Evolutionary conservation across 2,888 invertebrate genomes (phyloP).

Genomic region (Cerastis rubricosa): DNA sequence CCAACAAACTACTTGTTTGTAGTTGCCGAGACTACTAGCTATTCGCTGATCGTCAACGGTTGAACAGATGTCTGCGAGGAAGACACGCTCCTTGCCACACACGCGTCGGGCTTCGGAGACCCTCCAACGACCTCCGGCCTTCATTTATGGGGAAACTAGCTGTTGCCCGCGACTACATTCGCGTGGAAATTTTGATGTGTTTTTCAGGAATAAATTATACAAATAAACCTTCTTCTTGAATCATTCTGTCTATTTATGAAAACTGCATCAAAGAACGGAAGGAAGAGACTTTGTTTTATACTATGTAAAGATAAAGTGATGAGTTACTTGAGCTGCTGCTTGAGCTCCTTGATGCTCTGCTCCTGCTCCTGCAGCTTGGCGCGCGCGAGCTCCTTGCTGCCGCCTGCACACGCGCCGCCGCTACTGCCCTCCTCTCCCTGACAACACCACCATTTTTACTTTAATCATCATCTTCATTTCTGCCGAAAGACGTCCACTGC

Average conservation of each 20-base stretch:
- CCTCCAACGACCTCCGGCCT: background rate
- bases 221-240: too few species aligned
- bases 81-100: background rate
- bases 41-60: background rate
- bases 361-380: constrained; percentile 91
- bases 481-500: too few species aligned
- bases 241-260: too few species aligned
- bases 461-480: too few species aligned
- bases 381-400: constrained; percentile 88
- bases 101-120: background rate
- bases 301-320: background rate
- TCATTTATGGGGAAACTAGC: background rate
- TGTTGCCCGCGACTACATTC: too few species aligned
- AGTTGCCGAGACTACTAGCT: background rate
- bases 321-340: constrained; percentile 96
- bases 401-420: constrained; percentile 91
- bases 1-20: background rate
- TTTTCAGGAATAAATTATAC: too few species aligned
- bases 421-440: constrained; percentile 89
- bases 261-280: too few species aligned
- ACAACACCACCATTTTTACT: too few species aligned
- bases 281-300: too few species aligned
- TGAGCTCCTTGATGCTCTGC: constrained; percentile 95
- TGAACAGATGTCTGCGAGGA: background rate
- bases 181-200: too few species aligned